Percentiles rank a stretch among this genome's conserved stretches.
phyloP scores from a whole-genome alignment of 2,888 invertebrate genomes.

The Heliconius cydno region DNA sequence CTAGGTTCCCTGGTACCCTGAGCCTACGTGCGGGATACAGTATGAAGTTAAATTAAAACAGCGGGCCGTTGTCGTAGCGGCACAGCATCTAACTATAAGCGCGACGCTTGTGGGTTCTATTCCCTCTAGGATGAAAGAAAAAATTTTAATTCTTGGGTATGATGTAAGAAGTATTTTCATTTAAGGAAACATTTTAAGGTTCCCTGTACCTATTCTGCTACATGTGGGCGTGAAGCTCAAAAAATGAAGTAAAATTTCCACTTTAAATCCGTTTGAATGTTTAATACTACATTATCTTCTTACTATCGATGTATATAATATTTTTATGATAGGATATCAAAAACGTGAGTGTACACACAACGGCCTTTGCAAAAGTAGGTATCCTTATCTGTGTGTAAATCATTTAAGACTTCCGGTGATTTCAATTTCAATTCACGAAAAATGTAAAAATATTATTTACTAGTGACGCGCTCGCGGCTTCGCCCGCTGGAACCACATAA shows the following conservation, averaged over 20 bases:
- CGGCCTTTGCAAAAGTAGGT: not conserved
- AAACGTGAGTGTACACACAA: conserved; percentile 8
- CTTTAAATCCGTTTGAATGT: too few relatives aligned
- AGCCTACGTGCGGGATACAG: too few relatives aligned
- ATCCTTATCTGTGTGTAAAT: not conserved
- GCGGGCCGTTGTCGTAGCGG: too few relatives aligned
- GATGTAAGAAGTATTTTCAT: too few relatives aligned
- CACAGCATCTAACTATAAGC: too few relatives aligned
- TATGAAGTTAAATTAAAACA: too few relatives aligned
- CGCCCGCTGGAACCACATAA: too few relatives aligned
- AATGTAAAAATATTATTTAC: not conserved
- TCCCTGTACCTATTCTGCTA: not conserved
- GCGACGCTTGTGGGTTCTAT: too few relatives aligned
- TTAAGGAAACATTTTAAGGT: not conserved
- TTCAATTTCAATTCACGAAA: not conserved
- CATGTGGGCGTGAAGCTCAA: not conserved
- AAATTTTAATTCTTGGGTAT: too few relatives aligned
- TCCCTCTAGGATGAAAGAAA: too few relatives aligned
- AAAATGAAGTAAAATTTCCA: not conserved
- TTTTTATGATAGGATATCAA: conserved; percentile 1
- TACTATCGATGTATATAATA: not conserved
- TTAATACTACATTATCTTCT: not conserved
- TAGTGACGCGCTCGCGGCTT: too few relatives aligned
- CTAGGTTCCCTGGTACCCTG: too few relatives aligned
- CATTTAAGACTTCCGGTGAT: not conserved